phyloP scores from a whole-genome alignment of 2,113 vertebrate species.

The Asarcornis scutulata region DNA sequence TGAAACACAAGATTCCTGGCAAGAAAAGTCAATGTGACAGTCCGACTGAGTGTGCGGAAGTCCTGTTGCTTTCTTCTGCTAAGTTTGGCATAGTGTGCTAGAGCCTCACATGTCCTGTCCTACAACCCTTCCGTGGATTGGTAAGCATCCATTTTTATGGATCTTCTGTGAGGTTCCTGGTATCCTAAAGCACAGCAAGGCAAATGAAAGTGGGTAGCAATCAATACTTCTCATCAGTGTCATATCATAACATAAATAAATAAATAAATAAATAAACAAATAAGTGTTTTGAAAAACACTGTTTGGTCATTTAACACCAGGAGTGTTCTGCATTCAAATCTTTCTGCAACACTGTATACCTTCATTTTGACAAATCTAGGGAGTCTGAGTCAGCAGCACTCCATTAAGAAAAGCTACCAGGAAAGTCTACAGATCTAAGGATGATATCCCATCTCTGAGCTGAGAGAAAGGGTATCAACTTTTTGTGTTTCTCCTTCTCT shows the following conservation, averaged over 20 bases:
- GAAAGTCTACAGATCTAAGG: background rate
- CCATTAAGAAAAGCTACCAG: background rate
- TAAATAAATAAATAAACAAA: no score
- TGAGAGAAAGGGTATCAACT: background rate
- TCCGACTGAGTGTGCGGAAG: background rate
- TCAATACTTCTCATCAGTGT: background rate
- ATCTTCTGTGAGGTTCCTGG: background rate
- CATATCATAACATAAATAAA: background rate
- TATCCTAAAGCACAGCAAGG: background rate
- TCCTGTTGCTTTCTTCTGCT: background rate
- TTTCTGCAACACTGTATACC: accelerated
- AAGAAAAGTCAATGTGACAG: constrained; percentile 3
- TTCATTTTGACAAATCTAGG: background rate
- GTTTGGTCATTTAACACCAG: background rate
- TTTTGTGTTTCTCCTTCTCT: background rate
- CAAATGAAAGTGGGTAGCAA: background rate
- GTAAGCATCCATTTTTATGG: background rate
- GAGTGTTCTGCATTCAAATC: background rate
- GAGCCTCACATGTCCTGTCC: background rate
- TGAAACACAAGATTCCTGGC: background rate
- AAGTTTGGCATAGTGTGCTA: background rate
- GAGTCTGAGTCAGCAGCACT: accelerated
- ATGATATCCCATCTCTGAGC: background rate
- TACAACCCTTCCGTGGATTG: background rate
- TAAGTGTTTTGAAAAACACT: background rate